These are phyloP conservation scores for Paraplagusia blochii DNA, from an alignment of 2,113 vertebrate genomes.

Conservation along the genomic window DNA sequence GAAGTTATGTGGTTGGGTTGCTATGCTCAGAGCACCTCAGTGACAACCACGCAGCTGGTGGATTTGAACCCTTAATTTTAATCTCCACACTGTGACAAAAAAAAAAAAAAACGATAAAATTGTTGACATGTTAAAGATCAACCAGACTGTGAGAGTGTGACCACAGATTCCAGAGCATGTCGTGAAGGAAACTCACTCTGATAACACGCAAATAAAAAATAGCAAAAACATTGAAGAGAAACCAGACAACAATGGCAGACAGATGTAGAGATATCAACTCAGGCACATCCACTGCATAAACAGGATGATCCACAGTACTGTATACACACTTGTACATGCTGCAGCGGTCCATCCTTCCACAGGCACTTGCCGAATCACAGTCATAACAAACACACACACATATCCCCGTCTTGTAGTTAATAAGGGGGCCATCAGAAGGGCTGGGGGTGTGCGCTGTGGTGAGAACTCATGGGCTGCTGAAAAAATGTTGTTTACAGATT, in stretches of 20 bases:
- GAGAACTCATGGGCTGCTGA: constrained; percentile 67
- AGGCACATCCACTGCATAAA: constrained; percentile 1
- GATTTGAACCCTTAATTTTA: no score
- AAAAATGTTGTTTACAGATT: constrained; percentile 76
- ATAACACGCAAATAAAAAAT: constrained; percentile 61
- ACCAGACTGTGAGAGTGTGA: constrained; percentile 15
- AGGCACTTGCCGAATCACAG: constrained; percentile 15
- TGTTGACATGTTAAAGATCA: constrained; percentile 4
- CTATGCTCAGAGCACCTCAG: no score
- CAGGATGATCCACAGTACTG: background rate
- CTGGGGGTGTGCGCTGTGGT: constrained; percentile 34
- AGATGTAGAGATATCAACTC: constrained; percentile 24
- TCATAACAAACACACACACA: constrained; percentile 32
- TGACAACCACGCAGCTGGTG: no score
- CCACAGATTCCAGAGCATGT: constrained; percentile 34
- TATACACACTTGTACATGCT: background rate
- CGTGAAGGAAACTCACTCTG: constrained; percentile 43
- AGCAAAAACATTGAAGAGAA: constrained; percentile 54
- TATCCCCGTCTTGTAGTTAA: constrained; percentile 48
- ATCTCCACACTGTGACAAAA: no score
- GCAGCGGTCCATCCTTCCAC: constrained; percentile 13
- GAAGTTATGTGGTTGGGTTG: no score
- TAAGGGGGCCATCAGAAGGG: constrained; percentile 43
- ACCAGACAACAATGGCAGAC: constrained; percentile 65
- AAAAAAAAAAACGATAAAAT: background rate